These are phyloP conservation scores for Philotrypesis tridentata DNA, from an alignment of 1,140 invertebrate species.

Conservation along the genomic window DNA sequence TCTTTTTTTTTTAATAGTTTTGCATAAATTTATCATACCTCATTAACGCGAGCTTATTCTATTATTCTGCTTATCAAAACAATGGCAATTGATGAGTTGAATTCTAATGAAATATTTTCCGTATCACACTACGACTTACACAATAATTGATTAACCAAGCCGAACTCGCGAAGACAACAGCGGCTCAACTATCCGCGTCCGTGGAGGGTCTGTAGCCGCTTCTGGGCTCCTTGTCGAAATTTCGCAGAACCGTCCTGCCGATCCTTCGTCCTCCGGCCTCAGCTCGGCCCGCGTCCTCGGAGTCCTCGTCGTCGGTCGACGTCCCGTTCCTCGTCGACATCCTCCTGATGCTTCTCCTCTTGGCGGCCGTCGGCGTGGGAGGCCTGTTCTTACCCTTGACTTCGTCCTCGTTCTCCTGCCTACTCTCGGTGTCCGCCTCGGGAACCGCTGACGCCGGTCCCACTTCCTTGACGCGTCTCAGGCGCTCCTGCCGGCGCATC, in stretches of 20 bases:
- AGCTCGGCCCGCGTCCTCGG: constrained; percentile 52
- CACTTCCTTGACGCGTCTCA: constrained; percentile 41
- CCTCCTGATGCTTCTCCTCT: constrained; percentile 17
- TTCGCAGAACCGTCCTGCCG: constrained; percentile 56
- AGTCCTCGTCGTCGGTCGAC: constrained; percentile 70
- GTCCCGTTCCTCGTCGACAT: constrained; percentile 47
- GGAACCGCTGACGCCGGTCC: too few relatives aligned
- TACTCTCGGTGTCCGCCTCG: too few relatives aligned
- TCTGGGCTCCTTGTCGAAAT: constrained; percentile 60
- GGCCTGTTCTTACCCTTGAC: not conserved
- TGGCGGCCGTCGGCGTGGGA: not conserved
- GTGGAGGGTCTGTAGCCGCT: constrained; percentile 52
- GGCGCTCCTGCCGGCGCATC: constrained; percentile 57
- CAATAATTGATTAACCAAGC: too few relatives aligned
- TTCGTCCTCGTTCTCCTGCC: constrained; percentile 43
- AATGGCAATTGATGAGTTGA: too few relatives aligned
- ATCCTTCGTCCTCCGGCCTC: not conserved
- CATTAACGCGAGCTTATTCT: too few relatives aligned
- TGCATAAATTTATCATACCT: too few relatives aligned
- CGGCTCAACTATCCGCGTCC: constrained; percentile 44
- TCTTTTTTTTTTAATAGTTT: too few relatives aligned
- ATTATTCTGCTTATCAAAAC: too few relatives aligned
- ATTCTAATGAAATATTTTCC: not conserved
- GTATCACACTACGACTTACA: too few relatives aligned
- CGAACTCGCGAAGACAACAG: not conserved